Conservation (phyloP, 2,113 vertebrate genomes). For the Menidia beryllina region DNA sequence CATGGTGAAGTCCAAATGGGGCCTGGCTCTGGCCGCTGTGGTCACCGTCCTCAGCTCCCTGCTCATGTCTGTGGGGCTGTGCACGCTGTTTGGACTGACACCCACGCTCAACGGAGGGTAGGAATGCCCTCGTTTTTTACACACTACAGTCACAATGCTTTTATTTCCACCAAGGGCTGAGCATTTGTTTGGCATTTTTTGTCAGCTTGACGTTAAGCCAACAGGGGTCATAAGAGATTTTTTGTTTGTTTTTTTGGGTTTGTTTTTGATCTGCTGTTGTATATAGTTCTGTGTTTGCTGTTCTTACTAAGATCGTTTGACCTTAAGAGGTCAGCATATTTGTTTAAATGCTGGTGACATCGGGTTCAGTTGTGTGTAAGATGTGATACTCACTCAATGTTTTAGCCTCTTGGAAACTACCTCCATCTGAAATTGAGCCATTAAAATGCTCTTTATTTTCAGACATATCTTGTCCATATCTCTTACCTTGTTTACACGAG, state of each 20-base stretch:
- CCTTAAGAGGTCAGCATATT: too few species aligned
- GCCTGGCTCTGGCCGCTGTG: slow-evolving; percentile 94
- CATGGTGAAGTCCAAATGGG: slow-evolving; percentile 99
- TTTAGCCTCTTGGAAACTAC: slow-evolving; percentile 2
- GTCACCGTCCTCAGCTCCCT: slow-evolving; percentile 98
- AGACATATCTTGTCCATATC: slow-evolving; percentile 11
- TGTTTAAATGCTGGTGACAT: background rate
- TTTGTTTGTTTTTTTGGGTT: background rate
- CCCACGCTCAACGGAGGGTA: slow-evolving; percentile 99
- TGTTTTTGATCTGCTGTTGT: background rate
- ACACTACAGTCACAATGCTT: background rate
- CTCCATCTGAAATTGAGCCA: background rate
- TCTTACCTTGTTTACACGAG: slow-evolving; percentile 27
- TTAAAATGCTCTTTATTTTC: background rate
- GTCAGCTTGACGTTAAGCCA: background rate
- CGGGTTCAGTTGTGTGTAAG: background rate
- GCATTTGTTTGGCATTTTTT: background rate
- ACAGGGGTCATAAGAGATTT: background rate
- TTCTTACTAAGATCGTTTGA: too few species aligned
- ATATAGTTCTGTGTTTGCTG: too few species aligned
- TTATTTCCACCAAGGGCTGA: background rate
- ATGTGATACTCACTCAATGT: background rate
- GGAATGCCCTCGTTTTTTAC: slow-evolving; percentile 41
- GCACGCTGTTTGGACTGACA: slow-evolving; percentile 95
- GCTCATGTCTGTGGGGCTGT: slow-evolving; percentile 98